A percentile compares a stretch with the other conserved stretches of the same genome.
Evolutionary conservation across 2,888 invertebrate species (phyloP).

Genomic region (Bibio marci): DNA sequence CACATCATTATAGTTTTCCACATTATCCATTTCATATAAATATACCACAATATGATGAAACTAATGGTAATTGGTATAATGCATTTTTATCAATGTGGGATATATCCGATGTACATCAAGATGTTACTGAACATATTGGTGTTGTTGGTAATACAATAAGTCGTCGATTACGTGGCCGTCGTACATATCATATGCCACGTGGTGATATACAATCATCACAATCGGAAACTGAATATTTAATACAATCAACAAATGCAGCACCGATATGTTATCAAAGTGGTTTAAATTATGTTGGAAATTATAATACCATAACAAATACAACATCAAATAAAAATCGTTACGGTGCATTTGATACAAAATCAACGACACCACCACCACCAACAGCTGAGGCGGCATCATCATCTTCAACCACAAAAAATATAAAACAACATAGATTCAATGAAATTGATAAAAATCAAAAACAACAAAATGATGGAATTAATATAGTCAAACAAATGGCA

Average conservation of each 20-base stretch:
- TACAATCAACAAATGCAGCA: conserved; percentile 15
- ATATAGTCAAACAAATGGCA: conserved; percentile 12
- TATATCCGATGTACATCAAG: conserved; percentile 85
- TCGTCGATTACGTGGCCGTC: conserved; percentile 58
- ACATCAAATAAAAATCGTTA: background rate
- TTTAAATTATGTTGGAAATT: background rate
- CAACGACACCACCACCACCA: background rate
- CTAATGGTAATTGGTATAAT: conserved; percentile 41
- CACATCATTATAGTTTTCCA: conserved; percentile 93
- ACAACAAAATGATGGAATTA: conserved; percentile 10
- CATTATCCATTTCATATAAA: conserved; percentile 64
- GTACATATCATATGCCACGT: conserved; percentile 54
- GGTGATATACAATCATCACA: conserved; percentile 42
- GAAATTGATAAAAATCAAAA: no score
- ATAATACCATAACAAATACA: background rate
- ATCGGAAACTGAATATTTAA: conserved; percentile 30
- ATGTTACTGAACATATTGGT: conserved; percentile 83
- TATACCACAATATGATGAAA: conserved; percentile 32
- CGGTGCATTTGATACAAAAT: conserved; percentile 1
- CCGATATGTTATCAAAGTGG: conserved; percentile 8
- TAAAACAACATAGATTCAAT: background rate
- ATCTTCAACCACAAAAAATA: no score
- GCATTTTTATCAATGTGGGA: conserved; percentile 91
- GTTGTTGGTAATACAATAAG: conserved; percentile 71
- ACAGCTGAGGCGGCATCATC: no score